Base-by-base conservation (phyloP, 2,113 vertebrate species). In the Psittacula cyanocephala region DNA sequence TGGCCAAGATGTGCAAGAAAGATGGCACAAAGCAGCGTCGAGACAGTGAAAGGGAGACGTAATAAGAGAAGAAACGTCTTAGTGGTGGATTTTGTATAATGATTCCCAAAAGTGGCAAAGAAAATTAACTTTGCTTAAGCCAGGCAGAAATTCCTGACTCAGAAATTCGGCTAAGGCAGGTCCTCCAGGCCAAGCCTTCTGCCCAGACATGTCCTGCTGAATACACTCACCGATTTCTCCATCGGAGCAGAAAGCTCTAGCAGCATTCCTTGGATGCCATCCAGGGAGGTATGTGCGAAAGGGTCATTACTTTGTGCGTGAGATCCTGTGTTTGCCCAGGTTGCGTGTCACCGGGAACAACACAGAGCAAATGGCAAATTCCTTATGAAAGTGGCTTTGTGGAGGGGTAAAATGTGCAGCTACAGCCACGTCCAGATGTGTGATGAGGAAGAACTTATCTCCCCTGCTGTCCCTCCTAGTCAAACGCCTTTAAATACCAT, bases 181-280 rank as follows among this genome's bases (percentile, higher is more conserved):
- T 60, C 14, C 81, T 60, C 10, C 3, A 8, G 88, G 62, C 83
- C 67, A 90, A 33, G 60, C 18, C 67, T 89, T 83, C 80, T 80
- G 90, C 81, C 89, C 79, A 19, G 88, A 27, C 95, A 43, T 7
- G 89, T 89, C 82, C 62, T 39, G 79, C 76, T 62, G 70, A 18
- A 39, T 3, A 1, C 31, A 3, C 80, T 59, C 41, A 2, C 6
- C 1, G 4, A 0, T 35, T 24, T 64, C 80, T 91, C 27, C 70
- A 27, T 64, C 0, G 6, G 70, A 79, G 88, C 87, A 82, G 88
- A 81, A 70, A 52, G 39, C 72, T 67, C 76, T 11, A 19, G 52
- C 81, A 71, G 92, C 92, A 87, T 93, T 94, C 92, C 25, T 94
- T 60, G 96, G 89, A 95, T 92, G 44, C 95, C 77, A 43, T 44